phyloP scores from a whole-genome alignment of 2,888 invertebrate species.

The Euclidia mi region DNA sequence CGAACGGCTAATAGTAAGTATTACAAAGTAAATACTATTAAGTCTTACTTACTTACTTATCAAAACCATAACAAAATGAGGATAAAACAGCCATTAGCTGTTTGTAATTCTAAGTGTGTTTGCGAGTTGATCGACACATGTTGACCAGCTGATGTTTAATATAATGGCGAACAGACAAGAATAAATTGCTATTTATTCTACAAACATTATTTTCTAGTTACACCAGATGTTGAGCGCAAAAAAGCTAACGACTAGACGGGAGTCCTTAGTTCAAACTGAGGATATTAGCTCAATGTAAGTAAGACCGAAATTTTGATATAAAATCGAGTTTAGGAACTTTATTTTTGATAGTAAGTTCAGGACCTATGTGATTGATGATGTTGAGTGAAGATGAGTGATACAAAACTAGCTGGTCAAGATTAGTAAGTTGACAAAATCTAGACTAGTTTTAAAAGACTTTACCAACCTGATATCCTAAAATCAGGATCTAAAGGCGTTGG shows the following conservation, averaged over 20 bases:
- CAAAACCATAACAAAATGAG: neutral
- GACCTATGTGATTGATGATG: too few relatives aligned
- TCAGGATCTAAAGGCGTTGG: conserved; percentile 83
- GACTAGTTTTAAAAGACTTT: conserved; percentile 7
- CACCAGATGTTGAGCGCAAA: conserved; percentile 40
- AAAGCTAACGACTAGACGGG: conserved; percentile 32
- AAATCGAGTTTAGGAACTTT: too few relatives aligned
- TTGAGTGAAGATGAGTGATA: too few relatives aligned
- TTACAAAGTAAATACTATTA: too few relatives aligned
- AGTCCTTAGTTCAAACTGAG: conserved; percentile 25
- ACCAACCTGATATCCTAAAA: conserved; percentile 85
- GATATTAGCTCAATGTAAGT: too few relatives aligned
- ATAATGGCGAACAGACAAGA: conserved; percentile 6
- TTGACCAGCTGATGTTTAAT: conserved; percentile 35
- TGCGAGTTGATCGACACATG: conserved; percentile 16
- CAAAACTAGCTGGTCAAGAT: too few relatives aligned
- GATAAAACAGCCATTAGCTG: neutral
- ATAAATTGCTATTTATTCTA: conserved; percentile 1
- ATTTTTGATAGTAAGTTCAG: too few relatives aligned
- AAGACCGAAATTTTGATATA: too few relatives aligned
- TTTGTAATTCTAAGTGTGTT: neutral
- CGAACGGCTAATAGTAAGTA: too few relatives aligned
- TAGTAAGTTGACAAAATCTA: neutral
- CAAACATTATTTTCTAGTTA: conserved; percentile 14
- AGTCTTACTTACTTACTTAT: too few relatives aligned